phyloP scores from a whole-genome alignment of 2,113 vertebrate species.

The Notiomystis cincta region DNA sequence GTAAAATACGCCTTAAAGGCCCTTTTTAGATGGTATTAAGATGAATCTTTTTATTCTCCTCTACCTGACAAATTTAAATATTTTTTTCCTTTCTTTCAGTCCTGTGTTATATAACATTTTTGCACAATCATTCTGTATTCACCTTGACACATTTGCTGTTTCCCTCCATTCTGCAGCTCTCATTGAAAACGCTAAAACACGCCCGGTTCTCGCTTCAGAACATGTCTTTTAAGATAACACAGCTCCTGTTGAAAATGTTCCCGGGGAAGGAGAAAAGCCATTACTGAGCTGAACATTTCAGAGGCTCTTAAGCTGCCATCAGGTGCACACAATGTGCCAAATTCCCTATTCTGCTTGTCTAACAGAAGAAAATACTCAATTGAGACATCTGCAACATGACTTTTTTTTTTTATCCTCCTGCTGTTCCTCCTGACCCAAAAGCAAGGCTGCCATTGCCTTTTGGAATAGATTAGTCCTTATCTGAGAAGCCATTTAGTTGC shows the following conservation, averaged over 20 bases:
- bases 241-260: background rate
- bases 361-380: background rate
- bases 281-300: slow-evolving; percentile 19
- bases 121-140: background rate
- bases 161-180: background rate
- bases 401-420: background rate
- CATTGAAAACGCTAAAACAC: background rate
- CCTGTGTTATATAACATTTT: background rate
- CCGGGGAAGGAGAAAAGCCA: background rate
- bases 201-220: background rate
- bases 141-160: background rate
- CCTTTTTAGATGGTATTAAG: background rate
- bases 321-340: background rate
- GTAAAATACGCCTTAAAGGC: background rate
- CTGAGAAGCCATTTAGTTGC: slow-evolving; percentile 22
- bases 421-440: background rate
- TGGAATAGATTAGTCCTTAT: background rate
- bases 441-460: background rate
- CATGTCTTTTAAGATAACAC: background rate
- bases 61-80: background rate
- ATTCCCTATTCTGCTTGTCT: background rate
- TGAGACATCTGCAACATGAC: background rate
- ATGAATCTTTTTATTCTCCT: background rate
- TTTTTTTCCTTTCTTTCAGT: background rate
- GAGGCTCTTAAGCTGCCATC: background rate